Evolutionary conservation across 2,888 invertebrate genomes (phyloP), one percentile per base, ranked within the genome.

Genomic region (Dendrolimus houi): DNA sequence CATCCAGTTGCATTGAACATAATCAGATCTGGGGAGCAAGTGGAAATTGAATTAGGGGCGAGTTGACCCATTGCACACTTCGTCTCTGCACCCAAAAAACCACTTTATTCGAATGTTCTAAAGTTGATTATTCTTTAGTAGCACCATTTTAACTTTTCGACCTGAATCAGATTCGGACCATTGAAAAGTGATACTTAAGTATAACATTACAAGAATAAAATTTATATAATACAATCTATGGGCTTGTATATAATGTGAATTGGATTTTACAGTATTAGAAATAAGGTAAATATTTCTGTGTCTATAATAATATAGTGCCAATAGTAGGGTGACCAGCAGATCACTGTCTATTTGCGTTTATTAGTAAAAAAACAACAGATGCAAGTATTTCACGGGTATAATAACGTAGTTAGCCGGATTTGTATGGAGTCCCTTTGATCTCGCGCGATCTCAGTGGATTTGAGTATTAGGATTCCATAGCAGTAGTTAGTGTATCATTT

Each of bases 301-400:
- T 10, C 12, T 47, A 47, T 7, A 29, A 2, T 7, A 7, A 56
- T 60, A 67, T 56, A 59, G 57, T 65, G 64, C 55, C 64, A 64
- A 64, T 60, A 64, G 64, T 73, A 72, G 83, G 82, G 83, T 75
- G 80, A 75, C 74, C 75, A 72, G 72, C 61, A 69, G 83, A 84
- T 86, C 87, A 85, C 81, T 84, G 83, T 79, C 83, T 87, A 87
- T 88, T 87, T 87, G 87, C 81, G 81, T 83, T 81, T 89, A 87
- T 88, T 88, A 84, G 83, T 55, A 55, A 88, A 80, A 88, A 87
- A 86, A 77, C 86, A 87, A 85, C 89, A 90, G 89, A 88, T 90
- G 89, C 77, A 88, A 77, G 74, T 85, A 87, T 89, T 90, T 89
- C 87, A 90, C 87, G 87, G 88, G 83, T 87, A 85, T 87, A 85